Base-by-base conservation (phyloP, 2,888 invertebrate genomes). In the Rhingia campestris region DNA sequence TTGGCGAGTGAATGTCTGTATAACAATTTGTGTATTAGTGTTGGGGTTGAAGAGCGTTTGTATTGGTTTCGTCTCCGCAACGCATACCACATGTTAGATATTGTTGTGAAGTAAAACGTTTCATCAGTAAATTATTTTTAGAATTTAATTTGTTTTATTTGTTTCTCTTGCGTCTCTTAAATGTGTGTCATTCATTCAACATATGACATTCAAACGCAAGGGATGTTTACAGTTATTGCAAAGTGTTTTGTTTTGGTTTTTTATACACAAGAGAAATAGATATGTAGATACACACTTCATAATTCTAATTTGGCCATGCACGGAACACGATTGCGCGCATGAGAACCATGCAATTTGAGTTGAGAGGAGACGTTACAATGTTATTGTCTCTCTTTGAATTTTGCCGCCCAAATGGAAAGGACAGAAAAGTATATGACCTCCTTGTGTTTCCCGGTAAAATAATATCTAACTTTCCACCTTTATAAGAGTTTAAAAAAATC, bases 261-360 rank as follows among this genome's bases (percentile, higher is more conserved):
- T 22, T 22, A 2, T 22, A 22, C 22, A 22, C 22, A 22, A 22
- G 22, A 22, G 22, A 22, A 22, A 22, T 2, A 2, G 1, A 22
- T 22, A 22, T 22, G 22, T 22, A 22, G 22, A 22, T 22, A 22
- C 22, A 22, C 22, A 22, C 22, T 22, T 2, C 1, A 22, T 22
- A 2, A 22, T 22, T 22, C 22, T 22, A 22, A 22, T 22, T 22
- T 22, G 22, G 22, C 22, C 22, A 22, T 22, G 22, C 22, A 22
- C 22, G 22, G 22, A 22, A 51, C 54, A 77, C 76, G 76, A 54
- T 70, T 77, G 76, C 76, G 76, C 76, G 54, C 69, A 53, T 33
- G 47, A 39, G n/a, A 51, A 32, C 30, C 3, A 12, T 41, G n/a
- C 33, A 64, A 53, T 32, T 14, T 0, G n/a, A 59, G 4, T 49